phyloP scores from a whole-genome alignment of 2,797 vertebrate genomes.

The Acanthiza pusilla region DNA sequence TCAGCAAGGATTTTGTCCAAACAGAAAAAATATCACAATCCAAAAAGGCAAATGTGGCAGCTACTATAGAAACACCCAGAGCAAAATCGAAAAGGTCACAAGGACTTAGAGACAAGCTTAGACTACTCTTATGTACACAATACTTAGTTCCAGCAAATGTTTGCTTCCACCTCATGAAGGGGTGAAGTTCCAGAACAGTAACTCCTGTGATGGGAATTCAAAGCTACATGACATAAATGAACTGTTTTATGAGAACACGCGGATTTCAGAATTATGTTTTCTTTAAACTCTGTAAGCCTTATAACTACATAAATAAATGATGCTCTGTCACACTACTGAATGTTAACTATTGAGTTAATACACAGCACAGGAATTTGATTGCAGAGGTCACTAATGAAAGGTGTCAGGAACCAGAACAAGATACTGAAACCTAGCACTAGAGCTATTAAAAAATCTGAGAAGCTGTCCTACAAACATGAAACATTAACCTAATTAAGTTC shows the following conservation, averaged over 20 bases:
- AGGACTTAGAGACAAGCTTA: neutral
- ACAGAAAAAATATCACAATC: neutral
- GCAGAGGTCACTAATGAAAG: conserved; percentile 10
- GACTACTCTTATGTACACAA: neutral
- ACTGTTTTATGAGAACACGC: neutral
- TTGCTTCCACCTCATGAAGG: neutral
- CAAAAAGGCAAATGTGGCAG: neutral
- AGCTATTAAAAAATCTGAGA: neutral
- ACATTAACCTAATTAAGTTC: conserved; percentile 36
- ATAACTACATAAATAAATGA: neutral
- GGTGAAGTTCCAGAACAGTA: neutral
- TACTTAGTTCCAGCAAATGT: neutral
- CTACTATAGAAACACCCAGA: neutral
- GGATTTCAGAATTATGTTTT: neutral
- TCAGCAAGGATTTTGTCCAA: neutral
- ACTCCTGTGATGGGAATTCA: neutral
- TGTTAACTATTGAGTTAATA: neutral
- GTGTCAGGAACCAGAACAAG: conserved; percentile 9
- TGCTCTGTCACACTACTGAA: neutral
- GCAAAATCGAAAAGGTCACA: neutral
- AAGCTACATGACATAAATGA: neutral
- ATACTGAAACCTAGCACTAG: neutral
- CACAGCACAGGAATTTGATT: neutral
- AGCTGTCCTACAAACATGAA: conserved; percentile 27
- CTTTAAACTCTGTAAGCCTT: neutral